Base-by-base conservation (phyloP, 2,113 vertebrate genomes). In the Siphamia tubifer region DNA sequence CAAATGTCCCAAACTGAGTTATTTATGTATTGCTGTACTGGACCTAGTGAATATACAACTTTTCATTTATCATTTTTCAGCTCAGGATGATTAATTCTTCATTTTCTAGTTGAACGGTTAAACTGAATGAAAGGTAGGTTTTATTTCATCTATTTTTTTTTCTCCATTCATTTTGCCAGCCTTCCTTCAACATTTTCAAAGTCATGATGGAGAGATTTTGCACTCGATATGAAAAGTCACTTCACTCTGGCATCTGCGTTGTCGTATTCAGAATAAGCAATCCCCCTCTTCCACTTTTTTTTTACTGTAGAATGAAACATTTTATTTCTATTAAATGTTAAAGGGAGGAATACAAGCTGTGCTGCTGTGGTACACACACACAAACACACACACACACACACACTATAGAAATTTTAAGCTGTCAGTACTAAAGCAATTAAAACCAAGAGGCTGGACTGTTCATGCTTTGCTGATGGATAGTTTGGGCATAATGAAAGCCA, bases 51-150 rank as follows among this genome's bases (percentile, higher is more conserved):
- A 34, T 56, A 36, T 17, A 65, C 66, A 79, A 45, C 70, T 52
- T 69, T 48, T 16, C 39, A 64, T 80, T 47, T 39, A 49, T 67
- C 40, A 65, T 66, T 71, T 65, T 66, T 45, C 24, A 31, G 61
- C 44, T 55, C 47, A 69, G 74, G 56, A 40, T 31, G 23, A 63
- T 42, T 42, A 49, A 21, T 68, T 45, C 15, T 12, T 34, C 39
- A 38, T 67, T 80, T 62, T 63, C 48, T 47, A 53, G 40, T 19
- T 60, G 56, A 74, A n/a, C 52, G 61, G 53, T 77, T 73, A 62
- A 60, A 64, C 61, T 39, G 35, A 72, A 27, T 60, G 55, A 17
- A 68, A 49, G 73, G 34, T 34, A 61, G 47, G 45, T 68, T 64
- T 20, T 56, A 17, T 65, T 71, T 35, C 12, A 36, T 40, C 53